Conservation (phyloP, 2,888 invertebrate genomes). For the Ormyrus rosae region DNA sequence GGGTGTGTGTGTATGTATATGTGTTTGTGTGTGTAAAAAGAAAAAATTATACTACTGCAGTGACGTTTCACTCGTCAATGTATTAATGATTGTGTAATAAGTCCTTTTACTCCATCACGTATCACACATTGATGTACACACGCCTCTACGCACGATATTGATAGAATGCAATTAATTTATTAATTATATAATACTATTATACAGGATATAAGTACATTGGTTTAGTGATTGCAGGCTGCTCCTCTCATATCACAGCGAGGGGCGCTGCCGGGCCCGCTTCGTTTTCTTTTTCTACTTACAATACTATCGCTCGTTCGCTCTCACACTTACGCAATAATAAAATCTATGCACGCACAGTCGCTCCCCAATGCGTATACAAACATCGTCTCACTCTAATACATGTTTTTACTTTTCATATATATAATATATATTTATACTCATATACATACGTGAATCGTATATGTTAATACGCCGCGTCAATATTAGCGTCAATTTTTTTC, state of each 20-base stretch:
- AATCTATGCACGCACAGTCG: slow-evolving; percentile 22
- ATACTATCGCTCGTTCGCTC: slow-evolving; percentile 36
- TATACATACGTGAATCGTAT: slow-evolving; percentile 45
- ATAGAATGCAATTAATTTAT: slow-evolving; percentile 67
- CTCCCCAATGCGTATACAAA: slow-evolving; percentile 39
- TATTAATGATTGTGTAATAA: not conserved
- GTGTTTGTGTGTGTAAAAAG: too few relatives aligned
- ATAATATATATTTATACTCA: slow-evolving; percentile 46
- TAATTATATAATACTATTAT: slow-evolving; percentile 72
- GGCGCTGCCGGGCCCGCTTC: slow-evolving; percentile 75
- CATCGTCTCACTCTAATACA: slow-evolving; percentile 28
- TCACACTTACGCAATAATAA: slow-evolving; percentile 40
- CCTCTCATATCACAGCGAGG: slow-evolving; percentile 76
- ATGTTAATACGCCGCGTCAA: slow-evolving; percentile 23
- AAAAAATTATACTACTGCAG: too few relatives aligned
- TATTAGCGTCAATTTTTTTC: slow-evolving; percentile 7
- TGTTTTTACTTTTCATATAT: slow-evolving; percentile 34
- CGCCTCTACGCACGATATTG: slow-evolving; percentile 56
- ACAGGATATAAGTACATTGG: slow-evolving; percentile 76
- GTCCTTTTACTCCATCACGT: not conserved
- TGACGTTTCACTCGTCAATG: too few relatives aligned
- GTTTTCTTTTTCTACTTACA: slow-evolving; percentile 62
- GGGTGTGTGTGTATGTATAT: too few relatives aligned
- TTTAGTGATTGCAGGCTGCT: slow-evolving; percentile 77
- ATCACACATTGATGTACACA: not conserved